Evolutionary conservation across 1,140 invertebrate species (phyloP), one percentile per base, ranked within the genome.

Genomic region (Drosophila mauritiana): DNA sequence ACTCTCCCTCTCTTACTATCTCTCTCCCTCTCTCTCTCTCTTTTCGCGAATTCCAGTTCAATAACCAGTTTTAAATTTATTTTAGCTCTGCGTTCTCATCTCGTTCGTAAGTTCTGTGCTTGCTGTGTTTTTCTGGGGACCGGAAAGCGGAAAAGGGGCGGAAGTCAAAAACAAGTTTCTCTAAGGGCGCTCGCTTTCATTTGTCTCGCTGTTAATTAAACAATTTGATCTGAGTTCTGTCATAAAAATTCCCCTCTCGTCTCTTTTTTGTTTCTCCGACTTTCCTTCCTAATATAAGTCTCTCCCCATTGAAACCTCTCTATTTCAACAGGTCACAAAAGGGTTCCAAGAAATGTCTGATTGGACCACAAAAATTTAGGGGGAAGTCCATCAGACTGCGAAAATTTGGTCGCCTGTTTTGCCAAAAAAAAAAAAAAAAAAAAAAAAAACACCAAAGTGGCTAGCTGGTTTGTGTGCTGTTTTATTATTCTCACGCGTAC

Each of bases 1-100:
- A n/a, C 11, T 55, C 22, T 34, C 10, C 13, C 43, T 56, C 25
- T 22, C 17, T 22, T 22, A 3, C n/a, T 17, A 17, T 10, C 13
- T 56, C 34, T 1, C 22, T 11, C 46, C 0, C 25, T 2, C n/a
- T 4, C 13, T 56, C 34, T 1, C 22, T 11, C 46, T 17, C 2
- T 31, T 10, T 68, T 15, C 37, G 20, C 40, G 7, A 22, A 62
- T 58, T 58, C 56, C 78, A 75, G 82, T 88, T 82, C 65, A 82
- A 88, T 83, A 86, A 86, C 82, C 82, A 86, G 82, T 86, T 86
- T 82, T 76, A 65, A 86, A 82, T 88, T 75, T 82, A 58, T 78
- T 78, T 72, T 7, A 53, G 27, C 39, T 56, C 49, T 36, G 22
- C 13, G 59, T 20, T 43, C 37, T 36, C 11, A 36, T 36, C 52